Evolutionary conservation across 2,797 vertebrate genomes (phyloP).

Genomic region (Chelmon rostratus): DNA sequence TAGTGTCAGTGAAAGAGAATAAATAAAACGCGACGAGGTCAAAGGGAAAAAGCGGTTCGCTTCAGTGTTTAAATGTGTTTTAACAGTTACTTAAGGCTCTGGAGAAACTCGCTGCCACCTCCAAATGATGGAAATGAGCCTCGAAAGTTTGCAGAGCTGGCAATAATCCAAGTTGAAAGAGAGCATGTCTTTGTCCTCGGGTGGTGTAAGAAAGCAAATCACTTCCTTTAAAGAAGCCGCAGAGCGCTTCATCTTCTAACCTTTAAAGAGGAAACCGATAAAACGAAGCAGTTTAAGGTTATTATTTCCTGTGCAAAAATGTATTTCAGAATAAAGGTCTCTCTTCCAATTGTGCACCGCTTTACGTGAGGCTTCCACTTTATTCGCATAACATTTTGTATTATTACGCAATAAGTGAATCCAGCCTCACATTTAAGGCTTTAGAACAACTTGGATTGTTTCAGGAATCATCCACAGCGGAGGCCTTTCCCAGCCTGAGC

Average conservation of each 20-base stretch:
- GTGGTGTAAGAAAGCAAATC: slow-evolving; percentile 73
- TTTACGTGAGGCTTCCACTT: not conserved
- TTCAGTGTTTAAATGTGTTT: slow-evolving; percentile 81
- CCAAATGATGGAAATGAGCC: slow-evolving; percentile 73
- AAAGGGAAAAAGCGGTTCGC: slow-evolving; percentile 73
- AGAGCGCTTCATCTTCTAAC: slow-evolving; percentile 75
- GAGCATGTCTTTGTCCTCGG: slow-evolving; percentile 72
- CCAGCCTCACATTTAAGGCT: slow-evolving; percentile 16
- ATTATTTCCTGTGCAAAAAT: not conserved
- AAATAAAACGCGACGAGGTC: slow-evolving; percentile 79
- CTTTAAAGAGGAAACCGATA: slow-evolving; percentile 67
- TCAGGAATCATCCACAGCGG: not conserved
- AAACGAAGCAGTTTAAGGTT: slow-evolving; percentile 12
- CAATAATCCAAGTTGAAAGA: slow-evolving; percentile 85
- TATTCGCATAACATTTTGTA: not conserved
- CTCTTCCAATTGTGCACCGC: not conserved
- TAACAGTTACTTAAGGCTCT: slow-evolving; percentile 82
- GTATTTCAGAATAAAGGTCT: not conserved
- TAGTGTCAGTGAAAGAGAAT: slow-evolving; percentile 77
- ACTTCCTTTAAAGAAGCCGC: slow-evolving; percentile 67
- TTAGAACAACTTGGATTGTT: slow-evolving; percentile 29
- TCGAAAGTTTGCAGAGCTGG: slow-evolving; percentile 88
- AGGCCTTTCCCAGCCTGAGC: slow-evolving; percentile 14
- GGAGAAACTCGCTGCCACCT: slow-evolving; percentile 60
- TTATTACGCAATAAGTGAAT: slow-evolving; percentile 5